Percentiles rank a stretch among this genome's conserved stretches.
Conservation (phyloP, 2,888 invertebrate genomes). For the Drosophila rellima region DNA sequence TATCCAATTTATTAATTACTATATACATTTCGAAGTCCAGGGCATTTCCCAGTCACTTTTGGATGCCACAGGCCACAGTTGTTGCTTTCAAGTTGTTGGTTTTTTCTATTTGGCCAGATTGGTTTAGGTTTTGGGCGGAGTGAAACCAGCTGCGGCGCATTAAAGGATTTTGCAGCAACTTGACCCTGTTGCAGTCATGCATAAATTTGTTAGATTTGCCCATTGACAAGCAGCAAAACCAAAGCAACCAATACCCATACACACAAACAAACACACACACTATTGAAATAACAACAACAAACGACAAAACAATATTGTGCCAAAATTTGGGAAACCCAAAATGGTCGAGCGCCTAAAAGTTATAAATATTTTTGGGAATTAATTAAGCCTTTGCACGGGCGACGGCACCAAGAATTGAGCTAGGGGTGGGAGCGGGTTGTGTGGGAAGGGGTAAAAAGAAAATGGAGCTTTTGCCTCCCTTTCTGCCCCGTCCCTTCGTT, state of each 20-base stretch:
- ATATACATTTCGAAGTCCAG: background rate
- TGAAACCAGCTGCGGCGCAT: slow-evolving; percentile 67
- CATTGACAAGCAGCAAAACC: slow-evolving; percentile 63
- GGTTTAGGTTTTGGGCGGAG: slow-evolving; percentile 37
- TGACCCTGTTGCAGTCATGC: slow-evolving; percentile 79
- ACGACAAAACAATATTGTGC: slow-evolving; percentile 59
- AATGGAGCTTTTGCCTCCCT: slow-evolving; percentile 8
- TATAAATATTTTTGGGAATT: slow-evolving; percentile 76
- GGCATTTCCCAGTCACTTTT: slow-evolving; percentile 19
- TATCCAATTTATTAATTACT: background rate
- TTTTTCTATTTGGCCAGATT: slow-evolving; percentile 41
- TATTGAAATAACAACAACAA: slow-evolving; percentile 32
- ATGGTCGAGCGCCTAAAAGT: slow-evolving; percentile 55
- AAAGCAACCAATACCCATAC: slow-evolving; percentile 29
- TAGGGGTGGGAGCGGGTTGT: background rate
- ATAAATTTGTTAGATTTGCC: slow-evolving; percentile 76
- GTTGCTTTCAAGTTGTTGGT: slow-evolving; percentile 28
- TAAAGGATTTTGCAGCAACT: slow-evolving; percentile 77
- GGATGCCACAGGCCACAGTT: background rate
- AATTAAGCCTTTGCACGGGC: slow-evolving; percentile 66
- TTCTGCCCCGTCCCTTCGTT: background rate
- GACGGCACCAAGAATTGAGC: slow-evolving; percentile 13
- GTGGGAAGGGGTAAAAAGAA: background rate
- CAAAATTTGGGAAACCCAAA: slow-evolving; percentile 52
- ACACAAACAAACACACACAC: slow-evolving; percentile 18